A percentile compares a stretch with the other conserved stretches of the same genome.
These are phyloP conservation scores for Hucho hucho DNA, from an alignment of 2,113 vertebrate species.

Conservation along the genomic window DNA sequence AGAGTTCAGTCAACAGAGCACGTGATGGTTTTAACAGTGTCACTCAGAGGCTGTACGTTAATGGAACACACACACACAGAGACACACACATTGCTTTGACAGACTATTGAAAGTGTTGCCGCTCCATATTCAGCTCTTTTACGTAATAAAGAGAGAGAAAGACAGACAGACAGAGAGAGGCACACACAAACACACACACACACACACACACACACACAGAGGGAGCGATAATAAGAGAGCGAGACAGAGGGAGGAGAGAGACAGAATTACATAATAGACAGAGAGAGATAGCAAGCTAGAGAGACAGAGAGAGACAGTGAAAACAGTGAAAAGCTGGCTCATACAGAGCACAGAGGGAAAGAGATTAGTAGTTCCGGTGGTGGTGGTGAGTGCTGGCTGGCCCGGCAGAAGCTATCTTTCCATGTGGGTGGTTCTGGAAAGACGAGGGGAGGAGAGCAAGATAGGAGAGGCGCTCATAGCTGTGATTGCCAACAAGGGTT, in stretches of 20 bases:
- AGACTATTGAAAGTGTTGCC: too few species aligned
- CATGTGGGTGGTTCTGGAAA: background rate
- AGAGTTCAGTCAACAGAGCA: slow-evolving; percentile 35
- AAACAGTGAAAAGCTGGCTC: background rate
- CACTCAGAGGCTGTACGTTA: slow-evolving; percentile 25
- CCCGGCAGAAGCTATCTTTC: background rate
- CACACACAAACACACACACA: too few species aligned
- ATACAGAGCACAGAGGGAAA: background rate
- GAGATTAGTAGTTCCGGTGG: background rate
- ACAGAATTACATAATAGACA: background rate
- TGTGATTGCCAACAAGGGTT: too few species aligned
- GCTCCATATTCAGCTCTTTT: too few species aligned
- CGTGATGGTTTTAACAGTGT: slow-evolving; percentile 39
- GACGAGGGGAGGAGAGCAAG: background rate
- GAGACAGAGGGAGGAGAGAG: background rate
- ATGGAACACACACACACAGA: slow-evolving; percentile 17
- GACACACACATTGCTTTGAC: background rate
- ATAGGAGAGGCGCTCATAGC: slow-evolving; percentile 1
- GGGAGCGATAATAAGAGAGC: background rate
- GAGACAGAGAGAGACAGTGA: background rate
- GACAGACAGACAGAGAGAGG: background rate
- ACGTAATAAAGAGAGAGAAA: background rate
- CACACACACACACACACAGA: background rate
- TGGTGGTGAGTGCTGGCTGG: background rate
- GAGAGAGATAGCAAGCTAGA: background rate